These are phyloP conservation scores for Eilema depressum DNA, from an alignment of 2,888 invertebrate species.

Conservation along the genomic window DNA sequence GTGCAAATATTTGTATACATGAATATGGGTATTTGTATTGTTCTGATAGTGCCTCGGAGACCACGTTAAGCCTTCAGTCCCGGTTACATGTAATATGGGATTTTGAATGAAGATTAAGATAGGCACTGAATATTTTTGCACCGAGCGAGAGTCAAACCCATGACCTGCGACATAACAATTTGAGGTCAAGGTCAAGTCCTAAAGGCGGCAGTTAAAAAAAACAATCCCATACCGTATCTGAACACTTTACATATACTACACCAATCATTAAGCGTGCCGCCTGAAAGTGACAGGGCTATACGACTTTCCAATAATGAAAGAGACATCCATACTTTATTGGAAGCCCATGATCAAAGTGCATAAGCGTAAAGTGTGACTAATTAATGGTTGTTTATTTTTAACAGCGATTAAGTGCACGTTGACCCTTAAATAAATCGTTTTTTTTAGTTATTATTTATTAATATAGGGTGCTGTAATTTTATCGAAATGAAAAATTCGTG, in stretches of 20 bases:
- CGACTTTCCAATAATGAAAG: conserved; percentile 19
- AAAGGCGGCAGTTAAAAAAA: neutral
- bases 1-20: too few species aligned
- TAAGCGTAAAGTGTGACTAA: conserved; percentile 57
- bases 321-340: conserved; percentile 39
- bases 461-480: too few species aligned
- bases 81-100: too few species aligned
- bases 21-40: too few species aligned
- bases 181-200: neutral
- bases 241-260: conserved; percentile 24
- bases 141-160: neutral
- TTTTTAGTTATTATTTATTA: too few species aligned
- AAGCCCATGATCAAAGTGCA: conserved; percentile 39
- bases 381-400: conserved; percentile 58
- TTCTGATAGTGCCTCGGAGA: too few species aligned
- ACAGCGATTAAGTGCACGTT: conserved; percentile 57
- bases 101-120: too few species aligned
- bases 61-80: too few species aligned
- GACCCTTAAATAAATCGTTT: conserved; percentile 38
- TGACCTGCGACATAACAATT: neutral
- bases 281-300: conserved; percentile 38
- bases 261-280: conserved; percentile 49
- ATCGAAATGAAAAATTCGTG: too few species aligned
- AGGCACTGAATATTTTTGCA: too few species aligned
- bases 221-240: neutral